A percentile compares a stretch with the other conserved stretches of the same genome.
Conservation (phyloP, 2,797 vertebrate species). For the Remorina albescens region DNA sequence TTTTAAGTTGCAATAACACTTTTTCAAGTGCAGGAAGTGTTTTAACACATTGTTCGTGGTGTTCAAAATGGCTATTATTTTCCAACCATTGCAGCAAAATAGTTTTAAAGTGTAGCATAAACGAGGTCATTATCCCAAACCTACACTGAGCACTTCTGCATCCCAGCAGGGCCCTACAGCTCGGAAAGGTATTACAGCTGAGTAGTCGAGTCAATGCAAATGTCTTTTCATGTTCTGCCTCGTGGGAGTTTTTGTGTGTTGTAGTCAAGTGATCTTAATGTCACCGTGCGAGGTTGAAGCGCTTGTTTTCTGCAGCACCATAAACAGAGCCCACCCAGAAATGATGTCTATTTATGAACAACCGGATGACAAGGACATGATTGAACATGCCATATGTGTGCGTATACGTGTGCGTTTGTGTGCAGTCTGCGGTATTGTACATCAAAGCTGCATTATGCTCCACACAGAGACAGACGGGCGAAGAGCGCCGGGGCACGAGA, state of each 20-base stretch:
- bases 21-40: conserved; percentile 3
- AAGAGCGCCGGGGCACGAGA: conserved; percentile 3
- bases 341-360: conserved; percentile 62
- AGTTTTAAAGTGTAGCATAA: conserved; percentile 52
- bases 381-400: conserved; percentile 31
- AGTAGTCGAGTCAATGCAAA: conserved; percentile 72
- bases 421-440: conserved; percentile 30
- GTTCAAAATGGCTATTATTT: conserved; percentile 41
- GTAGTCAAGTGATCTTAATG: conserved; percentile 76
- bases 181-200: conserved; percentile 65
- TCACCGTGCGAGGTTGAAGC: conserved; percentile 62
- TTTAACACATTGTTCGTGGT: conserved; percentile 18
- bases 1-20: not conserved
- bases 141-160: conserved; percentile 46
- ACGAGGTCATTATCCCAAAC: conserved; percentile 71
- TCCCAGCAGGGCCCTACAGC: conserved; percentile 66
- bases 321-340: conserved; percentile 36
- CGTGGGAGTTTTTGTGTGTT: conserved; percentile 73
- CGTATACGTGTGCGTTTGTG: not conserved
- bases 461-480: conserved; percentile 15
- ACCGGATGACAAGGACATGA: conserved; percentile 65
- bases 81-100: conserved; percentile 33
- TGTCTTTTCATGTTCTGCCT: conserved; percentile 68
- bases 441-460: conserved; percentile 40
- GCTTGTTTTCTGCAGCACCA: conserved; percentile 55